Base-by-base conservation (phyloP, 2,888 invertebrate species). In the Agriopis leucophaearia region DNA sequence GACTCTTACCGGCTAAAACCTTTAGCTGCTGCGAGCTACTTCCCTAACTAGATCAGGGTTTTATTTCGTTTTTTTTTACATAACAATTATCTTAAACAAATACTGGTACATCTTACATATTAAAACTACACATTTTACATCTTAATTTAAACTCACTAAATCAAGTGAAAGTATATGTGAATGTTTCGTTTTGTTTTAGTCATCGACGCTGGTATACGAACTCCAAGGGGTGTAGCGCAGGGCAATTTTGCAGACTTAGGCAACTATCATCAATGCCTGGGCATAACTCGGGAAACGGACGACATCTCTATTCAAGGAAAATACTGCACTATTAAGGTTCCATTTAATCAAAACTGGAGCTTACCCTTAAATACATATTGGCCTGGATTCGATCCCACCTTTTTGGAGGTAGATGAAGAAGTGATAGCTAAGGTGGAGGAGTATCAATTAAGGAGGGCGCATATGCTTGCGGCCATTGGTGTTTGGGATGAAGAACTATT, bases 251-350 rank as follows among this genome's bases (percentile, higher is more conserved):
- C 74, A 1, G 86, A 87, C 38, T 58, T 83, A 51, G 87, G 87
- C 6, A 85, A 82, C 73, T 87, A 86, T 57, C 75, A 80, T 44
- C 85, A 84, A 78, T 87, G 88, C 45, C 70, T 87, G 8, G 77
- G 70, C 4, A 81, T 87, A 18, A 73, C 71, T 4, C 71, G 80
- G 27, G 64, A 66, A 10, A 35, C 65, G 8, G 62, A 71, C 44
- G 73, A 73, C 8, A 71, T 71, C 57, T 56, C 74, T 10, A 77
- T 87, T 1, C 75, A 81, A 72, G 87, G 87, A 8, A 88, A 88
- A 69, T 87, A 83, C 60, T 89, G 90, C 47, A 74, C 85, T 42
- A 84, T 86, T 18, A 50, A 44, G 1, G 74, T 85, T 3, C 83
- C 84, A 0, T 6, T 81, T 40, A 60, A 71, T 10, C 85, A 83